Percentiles rank a stretch among this genome's conserved stretches.
These are phyloP conservation scores for Sebastes elongatus DNA, from an alignment of 2,797 vertebrate genomes.

Conservation along the genomic window DNA sequence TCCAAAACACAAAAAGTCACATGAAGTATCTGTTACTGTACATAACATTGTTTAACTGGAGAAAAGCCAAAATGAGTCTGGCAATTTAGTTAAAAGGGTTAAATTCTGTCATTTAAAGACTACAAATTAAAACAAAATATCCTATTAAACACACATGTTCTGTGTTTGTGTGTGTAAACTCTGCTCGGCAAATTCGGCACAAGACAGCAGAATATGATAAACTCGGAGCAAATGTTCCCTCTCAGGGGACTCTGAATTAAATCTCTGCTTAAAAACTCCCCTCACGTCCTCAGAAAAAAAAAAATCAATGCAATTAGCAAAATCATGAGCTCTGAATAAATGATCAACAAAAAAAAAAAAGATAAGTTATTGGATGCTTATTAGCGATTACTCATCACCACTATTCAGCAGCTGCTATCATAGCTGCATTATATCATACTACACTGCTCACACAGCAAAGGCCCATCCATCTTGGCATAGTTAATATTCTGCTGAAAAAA, in stretches of 20 bases:
- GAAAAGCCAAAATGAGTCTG: slow-evolving; percentile 11
- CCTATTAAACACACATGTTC: slow-evolving; percentile 10
- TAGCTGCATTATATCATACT: slow-evolving; percentile 34
- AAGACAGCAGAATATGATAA: slow-evolving; percentile 30
- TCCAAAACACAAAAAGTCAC: slow-evolving; percentile 1
- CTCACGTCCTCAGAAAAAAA: slow-evolving; percentile 42
- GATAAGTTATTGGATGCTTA: slow-evolving; percentile 52
- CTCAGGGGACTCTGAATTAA: slow-evolving; percentile 43
- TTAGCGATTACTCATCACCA: slow-evolving; percentile 50
- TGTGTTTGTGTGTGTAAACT: slow-evolving; percentile 12
- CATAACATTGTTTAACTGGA: neutral
- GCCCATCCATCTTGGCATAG: neutral
- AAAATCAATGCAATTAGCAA: slow-evolving; percentile 55
- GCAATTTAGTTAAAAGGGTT: slow-evolving; percentile 5
- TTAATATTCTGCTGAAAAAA: slow-evolving; percentile 20
- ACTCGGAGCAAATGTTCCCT: slow-evolving; percentile 32
- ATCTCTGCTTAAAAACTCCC: slow-evolving; percentile 36
- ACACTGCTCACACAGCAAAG: slow-evolving; percentile 23
- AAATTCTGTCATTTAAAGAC: slow-evolving; percentile 26
- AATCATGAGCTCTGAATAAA: slow-evolving; percentile 57
- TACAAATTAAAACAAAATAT: slow-evolving; percentile 44
- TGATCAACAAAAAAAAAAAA: slow-evolving; percentile 7
- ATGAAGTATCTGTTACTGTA: neutral
- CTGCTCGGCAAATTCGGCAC: slow-evolving; percentile 21
- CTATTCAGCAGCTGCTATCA: slow-evolving; percentile 56